Conservation (phyloP, 2,888 invertebrate species). For the Lasius fuliginosus region DNA sequence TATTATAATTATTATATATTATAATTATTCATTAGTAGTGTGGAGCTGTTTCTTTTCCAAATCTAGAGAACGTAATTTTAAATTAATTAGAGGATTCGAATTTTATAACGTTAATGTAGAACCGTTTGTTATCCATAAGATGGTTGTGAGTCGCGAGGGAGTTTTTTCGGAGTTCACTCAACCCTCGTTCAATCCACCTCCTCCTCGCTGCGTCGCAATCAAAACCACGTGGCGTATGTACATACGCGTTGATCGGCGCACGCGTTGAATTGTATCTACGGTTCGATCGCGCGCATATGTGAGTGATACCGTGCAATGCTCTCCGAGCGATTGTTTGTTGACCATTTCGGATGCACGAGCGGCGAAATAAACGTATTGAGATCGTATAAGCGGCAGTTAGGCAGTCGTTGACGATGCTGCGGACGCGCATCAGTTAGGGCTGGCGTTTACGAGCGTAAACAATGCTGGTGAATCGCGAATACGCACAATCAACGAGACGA, state of each 20-base stretch:
- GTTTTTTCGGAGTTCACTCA: slow-evolving; percentile 34
- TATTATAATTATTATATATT: no score
- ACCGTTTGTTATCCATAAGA: not conserved
- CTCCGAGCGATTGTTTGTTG: not conserved
- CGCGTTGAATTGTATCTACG: slow-evolving; percentile 39
- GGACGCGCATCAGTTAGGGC: not conserved
- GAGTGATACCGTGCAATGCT: not conserved
- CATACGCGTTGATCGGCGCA: slow-evolving; percentile 44
- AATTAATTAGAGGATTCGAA: not conserved
- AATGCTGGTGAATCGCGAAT: slow-evolving; percentile 49
- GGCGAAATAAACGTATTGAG: not conserved
- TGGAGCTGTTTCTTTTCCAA: not conserved
- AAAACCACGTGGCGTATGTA: slow-evolving; percentile 50
- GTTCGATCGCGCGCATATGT: slow-evolving; percentile 33
- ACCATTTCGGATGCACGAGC: not conserved
- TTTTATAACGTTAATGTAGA: not conserved
- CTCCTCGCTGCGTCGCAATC: not conserved
- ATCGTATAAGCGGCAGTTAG: not conserved
- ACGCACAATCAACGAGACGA: slow-evolving; percentile 10
- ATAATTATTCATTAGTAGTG: not conserved
- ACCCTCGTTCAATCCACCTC: not conserved
- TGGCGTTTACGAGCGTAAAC: slow-evolving; percentile 54
- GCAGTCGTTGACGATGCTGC: not conserved
- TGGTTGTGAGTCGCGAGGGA: not conserved
- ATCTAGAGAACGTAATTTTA: not conserved